Evolutionary conservation across 2,113 vertebrate genomes (phyloP), one percentile per base, ranked within the genome.

Genomic region (Sphaerodactylus townsendi): DNA sequence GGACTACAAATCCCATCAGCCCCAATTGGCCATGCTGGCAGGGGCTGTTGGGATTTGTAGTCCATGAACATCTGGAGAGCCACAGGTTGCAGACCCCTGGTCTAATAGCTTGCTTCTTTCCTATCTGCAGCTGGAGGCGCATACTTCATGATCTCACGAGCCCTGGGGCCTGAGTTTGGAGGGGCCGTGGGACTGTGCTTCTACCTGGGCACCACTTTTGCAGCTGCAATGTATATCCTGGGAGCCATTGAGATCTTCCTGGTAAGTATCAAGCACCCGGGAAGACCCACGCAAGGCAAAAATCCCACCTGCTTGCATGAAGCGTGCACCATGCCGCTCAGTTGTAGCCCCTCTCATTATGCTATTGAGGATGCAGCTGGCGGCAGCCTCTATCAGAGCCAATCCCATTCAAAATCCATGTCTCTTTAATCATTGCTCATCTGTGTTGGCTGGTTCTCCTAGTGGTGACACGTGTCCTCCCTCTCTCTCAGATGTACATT

Each of bases 121-220:
- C 68, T 83, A 1, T 86, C 83, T 83, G 30, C 90, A 98, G 97
- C 98, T n/a, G 97, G 98, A 33, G 98, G 98, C 30, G 97, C 98
- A 23, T 98, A 98, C 92, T 98, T 98, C 90, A 98, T 98, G 98
- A 98, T 98, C 94, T 98, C 97, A 21, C 95, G 97, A 9, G 98
- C 97, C 14, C 93, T 98, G 94, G 97, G 98, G 41, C 97, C 97
- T n/a, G 97, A 98, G 93, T 98, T 98, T 81, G 97, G 98, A 50
- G 97, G 98, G 30, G 98, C 97, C 2, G 97, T 98, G 82, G 97
- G 97, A 64, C 95, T 98, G 64, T 98, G 97, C 85, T 98, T 98
- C 94, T 98, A 97, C 89, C 89, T 98, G 88, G 97, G 97, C 79
- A 98, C 97, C 82, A 98, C 98, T 79, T 98, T 98, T 83, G 97